These are phyloP conservation scores for Scaptomyza flava DNA, from an alignment of 2,888 invertebrate genomes.

Conservation along the genomic window DNA sequence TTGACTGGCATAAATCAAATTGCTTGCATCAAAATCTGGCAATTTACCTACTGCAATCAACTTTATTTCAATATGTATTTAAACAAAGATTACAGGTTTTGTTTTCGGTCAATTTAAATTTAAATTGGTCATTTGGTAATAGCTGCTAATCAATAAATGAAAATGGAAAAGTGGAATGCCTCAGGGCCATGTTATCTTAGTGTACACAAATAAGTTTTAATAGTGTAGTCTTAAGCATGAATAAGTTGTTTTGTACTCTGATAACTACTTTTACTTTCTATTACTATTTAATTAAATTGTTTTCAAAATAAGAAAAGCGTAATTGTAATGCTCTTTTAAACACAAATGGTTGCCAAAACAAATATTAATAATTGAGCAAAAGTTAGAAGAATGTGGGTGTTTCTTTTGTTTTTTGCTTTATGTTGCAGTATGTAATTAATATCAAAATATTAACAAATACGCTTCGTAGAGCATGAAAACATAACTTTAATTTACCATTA, in stretches of 20 bases:
- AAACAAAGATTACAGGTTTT: slow-evolving; percentile 22
- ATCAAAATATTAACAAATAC: slow-evolving; percentile 76
- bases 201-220: too few relatives aligned
- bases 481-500: slow-evolving; percentile 54
- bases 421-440: slow-evolving; percentile 67
- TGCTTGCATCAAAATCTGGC: slow-evolving; percentile 40
- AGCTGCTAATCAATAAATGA: slow-evolving; percentile 26
- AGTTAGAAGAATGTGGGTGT: slow-evolving; percentile 53
- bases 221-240: slow-evolving; percentile 2
- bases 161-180: slow-evolving; percentile 25
- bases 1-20: slow-evolving; percentile 33
- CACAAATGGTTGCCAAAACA: slow-evolving; percentile 28
- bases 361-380: slow-evolving; percentile 50
- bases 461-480: slow-evolving; percentile 79
- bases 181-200: slow-evolving; percentile 9
- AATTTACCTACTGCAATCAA: slow-evolving; percentile 12
- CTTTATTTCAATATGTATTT: slow-evolving; percentile 28
- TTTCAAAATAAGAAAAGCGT: slow-evolving; percentile 29
- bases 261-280: slow-evolving; percentile 36
- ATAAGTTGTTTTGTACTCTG: not conserved
- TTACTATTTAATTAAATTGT: slow-evolving; percentile 17
- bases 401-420: slow-evolving; percentile 29
- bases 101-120: slow-evolving; percentile 13
- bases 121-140: slow-evolving; percentile 29
- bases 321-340: slow-evolving; percentile 34